These are phyloP conservation scores for Rhinopomastus cyanomelas DNA, from an alignment of 2,113 vertebrate genomes.

Conservation along the genomic window DNA sequence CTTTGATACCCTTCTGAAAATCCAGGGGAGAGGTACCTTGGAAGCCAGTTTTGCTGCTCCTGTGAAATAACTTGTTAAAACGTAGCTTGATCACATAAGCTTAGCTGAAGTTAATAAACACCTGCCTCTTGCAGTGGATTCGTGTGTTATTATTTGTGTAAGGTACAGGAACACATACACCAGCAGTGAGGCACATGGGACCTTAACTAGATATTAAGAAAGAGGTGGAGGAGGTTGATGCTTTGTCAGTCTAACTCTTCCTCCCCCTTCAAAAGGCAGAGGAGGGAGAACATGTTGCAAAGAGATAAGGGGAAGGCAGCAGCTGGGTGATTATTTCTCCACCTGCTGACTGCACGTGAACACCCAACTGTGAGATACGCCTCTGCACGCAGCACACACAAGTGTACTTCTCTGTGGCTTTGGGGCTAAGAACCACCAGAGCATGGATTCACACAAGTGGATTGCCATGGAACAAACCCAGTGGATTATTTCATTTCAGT, in stretches of 20 bases:
- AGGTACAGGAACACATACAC: not conserved
- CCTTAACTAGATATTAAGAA: not conserved
- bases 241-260: not conserved
- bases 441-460: not conserved
- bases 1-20: not conserved
- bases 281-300: not conserved
- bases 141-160: not conserved
- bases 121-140: not conserved
- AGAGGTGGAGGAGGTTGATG: not conserved
- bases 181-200: not conserved
- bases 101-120: not conserved
- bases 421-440: not conserved
- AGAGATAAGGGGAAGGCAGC: not conserved
- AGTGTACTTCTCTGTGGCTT: not conserved
- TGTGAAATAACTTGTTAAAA: not conserved
- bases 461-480: not conserved
- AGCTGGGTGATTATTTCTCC: not conserved
- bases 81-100: not conserved
- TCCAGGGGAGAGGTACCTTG: not conserved
- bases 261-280: not conserved
- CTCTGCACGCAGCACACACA: accelerated
- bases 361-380: not conserved
- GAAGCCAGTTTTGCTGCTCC: not conserved
- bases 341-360: not conserved
- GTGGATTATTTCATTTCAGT: not conserved